These are phyloP conservation scores for Cyprinodon variegatus DNA, from an alignment of 2,113 vertebrate species.

Conservation along the genomic window DNA sequence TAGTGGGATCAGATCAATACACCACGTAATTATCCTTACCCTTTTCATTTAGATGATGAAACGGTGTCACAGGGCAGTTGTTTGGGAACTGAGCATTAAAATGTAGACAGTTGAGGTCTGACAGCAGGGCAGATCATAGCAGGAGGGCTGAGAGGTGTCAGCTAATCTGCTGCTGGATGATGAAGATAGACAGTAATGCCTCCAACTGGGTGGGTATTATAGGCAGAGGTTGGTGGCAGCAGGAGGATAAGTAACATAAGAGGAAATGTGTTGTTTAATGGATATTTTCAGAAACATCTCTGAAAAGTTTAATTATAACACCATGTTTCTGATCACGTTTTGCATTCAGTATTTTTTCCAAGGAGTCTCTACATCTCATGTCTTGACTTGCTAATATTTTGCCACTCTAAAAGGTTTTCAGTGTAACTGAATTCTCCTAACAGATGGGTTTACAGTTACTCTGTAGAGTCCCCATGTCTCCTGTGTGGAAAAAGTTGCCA, in stretches of 20 bases:
- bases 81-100: conserved; percentile 21
- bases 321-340: neutral
- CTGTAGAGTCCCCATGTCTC: too few species aligned
- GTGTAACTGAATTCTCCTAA: too few species aligned
- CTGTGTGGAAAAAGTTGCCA: too few species aligned
- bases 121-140: conserved; percentile 33
- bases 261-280: neutral
- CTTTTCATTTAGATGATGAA: neutral
- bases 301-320: neutral
- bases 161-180: conserved; percentile 56
- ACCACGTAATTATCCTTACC: neutral
- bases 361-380: neutral
- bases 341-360: neutral
- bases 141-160: conserved; percentile 50
- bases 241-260: conserved; percentile 12
- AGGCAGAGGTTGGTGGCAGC: conserved; percentile 35
- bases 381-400: neutral
- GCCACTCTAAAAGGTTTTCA: neutral
- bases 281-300: neutral
- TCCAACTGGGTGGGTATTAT: conserved; percentile 57
- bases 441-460: too few species aligned
- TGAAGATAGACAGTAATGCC: conserved; percentile 71
- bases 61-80: neutral
- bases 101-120: conserved; percentile 17
- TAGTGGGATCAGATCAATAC: conserved; percentile 1